Percentiles rank a stretch among this genome's conserved stretches.
Conservation (phyloP, 2,113 vertebrate species). For the Odontesthes bonariensis region DNA sequence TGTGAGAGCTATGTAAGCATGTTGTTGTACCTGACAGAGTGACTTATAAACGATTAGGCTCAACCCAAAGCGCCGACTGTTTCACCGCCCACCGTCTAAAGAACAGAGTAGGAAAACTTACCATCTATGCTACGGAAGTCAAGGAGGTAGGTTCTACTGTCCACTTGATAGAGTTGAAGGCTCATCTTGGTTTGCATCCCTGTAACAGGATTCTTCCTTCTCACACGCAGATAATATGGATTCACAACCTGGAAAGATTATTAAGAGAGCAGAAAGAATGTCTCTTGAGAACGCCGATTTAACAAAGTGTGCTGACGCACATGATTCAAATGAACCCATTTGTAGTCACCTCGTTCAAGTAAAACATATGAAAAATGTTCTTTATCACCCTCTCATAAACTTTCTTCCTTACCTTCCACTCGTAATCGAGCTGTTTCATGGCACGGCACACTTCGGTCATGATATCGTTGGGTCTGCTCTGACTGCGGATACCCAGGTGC, state of each 20-base stretch:
- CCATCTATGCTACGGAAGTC: slow-evolving; percentile 99
- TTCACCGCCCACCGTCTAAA: not conserved
- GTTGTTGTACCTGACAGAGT: not conserved
- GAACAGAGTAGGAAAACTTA: slow-evolving; percentile 76
- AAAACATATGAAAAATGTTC: not conserved
- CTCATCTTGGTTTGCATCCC: slow-evolving; percentile 98
- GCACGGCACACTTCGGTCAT: slow-evolving; percentile 98
- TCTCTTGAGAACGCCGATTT: not conserved
- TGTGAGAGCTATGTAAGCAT: too few species aligned
- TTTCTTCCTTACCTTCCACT: slow-evolving; percentile 95
- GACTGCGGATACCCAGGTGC: slow-evolving; percentile 97
- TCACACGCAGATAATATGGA: slow-evolving; percentile 95
- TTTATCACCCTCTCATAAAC: slow-evolving; percentile 71
- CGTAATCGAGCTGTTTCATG: slow-evolving; percentile 97
- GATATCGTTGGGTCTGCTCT: slow-evolving; percentile 96
- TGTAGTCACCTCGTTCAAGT: too few species aligned
- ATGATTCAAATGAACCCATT: too few species aligned
- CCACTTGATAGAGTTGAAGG: slow-evolving; percentile 97
- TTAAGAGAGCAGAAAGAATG: not conserved
- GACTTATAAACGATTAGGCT: not conserved
- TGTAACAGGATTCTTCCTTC: slow-evolving; percentile 94
- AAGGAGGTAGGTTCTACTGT: slow-evolving; percentile 96
- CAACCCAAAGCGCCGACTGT: not conserved
- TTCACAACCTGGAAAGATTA: slow-evolving; percentile 89
- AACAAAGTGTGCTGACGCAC: too few species aligned